Conservation (phyloP, 2,113 vertebrate genomes). For the Gymnocephalus cernua region DNA sequence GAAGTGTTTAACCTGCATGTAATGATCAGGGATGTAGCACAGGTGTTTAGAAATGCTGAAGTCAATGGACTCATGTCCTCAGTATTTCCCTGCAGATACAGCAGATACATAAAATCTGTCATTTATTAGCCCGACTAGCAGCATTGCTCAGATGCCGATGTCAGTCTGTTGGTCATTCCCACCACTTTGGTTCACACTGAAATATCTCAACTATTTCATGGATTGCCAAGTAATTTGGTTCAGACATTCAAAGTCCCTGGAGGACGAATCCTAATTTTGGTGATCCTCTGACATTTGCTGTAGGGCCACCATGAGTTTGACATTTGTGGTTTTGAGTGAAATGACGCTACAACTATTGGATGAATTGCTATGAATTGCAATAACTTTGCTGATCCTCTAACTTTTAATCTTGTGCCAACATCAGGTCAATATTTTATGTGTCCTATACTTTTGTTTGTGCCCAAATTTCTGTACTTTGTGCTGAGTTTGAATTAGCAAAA, state of each 20-base stretch:
- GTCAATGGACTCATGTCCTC: background rate
- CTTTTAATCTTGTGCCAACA: background rate
- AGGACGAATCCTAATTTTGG: background rate
- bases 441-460: no score
- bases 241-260: background rate
- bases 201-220: background rate
- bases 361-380: background rate
- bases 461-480: background rate
- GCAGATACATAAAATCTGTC: no score
- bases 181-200: background rate
- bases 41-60: background rate
- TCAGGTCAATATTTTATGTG: background rate
- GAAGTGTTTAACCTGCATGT: background rate
- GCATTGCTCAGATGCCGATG: no score
- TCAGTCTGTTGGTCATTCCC: background rate
- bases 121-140: background rate
- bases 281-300: background rate
- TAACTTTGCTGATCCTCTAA: background rate
- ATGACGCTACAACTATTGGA: background rate
- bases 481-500: background rate
- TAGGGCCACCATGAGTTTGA: background rate
- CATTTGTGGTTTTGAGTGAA: background rate
- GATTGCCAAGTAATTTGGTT: background rate
- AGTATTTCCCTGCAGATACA: background rate
- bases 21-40: background rate